Percentiles rank a stretch among this genome's conserved stretches.
Evolutionary conservation across 2,113 vertebrate genomes (phyloP).

Genomic region (Pica pica): DNA sequence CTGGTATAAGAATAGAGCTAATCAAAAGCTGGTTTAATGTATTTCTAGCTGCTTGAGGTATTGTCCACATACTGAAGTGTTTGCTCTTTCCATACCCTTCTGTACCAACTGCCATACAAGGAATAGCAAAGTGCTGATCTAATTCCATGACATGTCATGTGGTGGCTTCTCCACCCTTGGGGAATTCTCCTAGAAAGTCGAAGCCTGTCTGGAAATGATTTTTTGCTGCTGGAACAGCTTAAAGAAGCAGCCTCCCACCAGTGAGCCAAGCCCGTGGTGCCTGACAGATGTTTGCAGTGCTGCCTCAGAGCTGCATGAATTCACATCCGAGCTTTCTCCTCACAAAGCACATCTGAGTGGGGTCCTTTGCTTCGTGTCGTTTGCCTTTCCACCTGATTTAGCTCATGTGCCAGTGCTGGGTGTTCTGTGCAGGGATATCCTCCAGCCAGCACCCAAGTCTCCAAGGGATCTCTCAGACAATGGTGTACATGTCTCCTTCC

Average conservation of each 20-base stretch:
- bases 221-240: not conserved
- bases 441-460: not conserved
- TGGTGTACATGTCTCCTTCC: rapidly evolving
- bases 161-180: not conserved
- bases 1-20: not conserved
- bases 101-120: not conserved
- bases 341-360: not conserved
- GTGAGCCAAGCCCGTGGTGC: rapidly evolving
- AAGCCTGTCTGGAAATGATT: not conserved
- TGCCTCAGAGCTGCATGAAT: not conserved
- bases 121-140: not conserved
- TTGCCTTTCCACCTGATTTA: not conserved
- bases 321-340: not conserved
- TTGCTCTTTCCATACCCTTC: not conserved
- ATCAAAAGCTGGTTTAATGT: not conserved
- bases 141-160: not conserved
- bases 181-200: not conserved
- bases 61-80: not conserved
- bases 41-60: not conserved
- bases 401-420: not conserved
- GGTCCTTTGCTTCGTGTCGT: rapidly evolving
- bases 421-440: not conserved
- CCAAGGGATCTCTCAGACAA: rapidly evolving
- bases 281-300: not conserved
- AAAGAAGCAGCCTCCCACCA: not conserved